Base-by-base conservation (phyloP, 1,140 invertebrate genomes). In the Anastrepha ludens region DNA sequence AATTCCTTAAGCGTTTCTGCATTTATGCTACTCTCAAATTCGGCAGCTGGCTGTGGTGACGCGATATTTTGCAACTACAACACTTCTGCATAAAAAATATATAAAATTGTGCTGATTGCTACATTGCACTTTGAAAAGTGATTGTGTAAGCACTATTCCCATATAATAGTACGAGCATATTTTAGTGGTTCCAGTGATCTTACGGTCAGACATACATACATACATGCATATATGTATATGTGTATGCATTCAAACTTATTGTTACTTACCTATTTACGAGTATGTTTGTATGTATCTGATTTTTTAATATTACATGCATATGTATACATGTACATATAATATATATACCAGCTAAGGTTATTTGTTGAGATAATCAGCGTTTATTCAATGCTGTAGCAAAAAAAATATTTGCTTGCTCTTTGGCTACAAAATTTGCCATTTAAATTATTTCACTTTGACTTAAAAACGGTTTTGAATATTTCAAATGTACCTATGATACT, bases 331-430 rank as follows among this genome's bases (percentile, higher is more conserved):
- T 29, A 55, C 6, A 11, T 55, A 55, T 8, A 55, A 55, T 0
- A 11, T 55, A 55, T 8, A 55, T 13, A 67, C 20, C 29, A 67
- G 39, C 64, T 67, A 67, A 67, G 64, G 64, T 67, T 67, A 67
- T 67, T 67, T 67, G 20, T 67, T 67, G 29, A 67, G 64, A 67
- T 67, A 67, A 67, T 67, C 64, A 67, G 64, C 64, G 29, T 67
- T 67, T 67, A 41, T 67, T 67, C 64, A 67, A 67, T 67, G 64
- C 20, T 67, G 64, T 29, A 67, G 64, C 50, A 67, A 67, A 67
- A 67, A 67, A 55, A 11, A 8, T 8, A 55, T 55, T 55, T 2
- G 50, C 11, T 55, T 55, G 50, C 50, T 55, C 50, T 55, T 55
- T 55, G 50, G 50, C 50, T 55, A 55, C 11, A 55, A 55, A 29